Conservation (phyloP, 2,888 invertebrate genomes). For the Oscheius myriophilus region DNA sequence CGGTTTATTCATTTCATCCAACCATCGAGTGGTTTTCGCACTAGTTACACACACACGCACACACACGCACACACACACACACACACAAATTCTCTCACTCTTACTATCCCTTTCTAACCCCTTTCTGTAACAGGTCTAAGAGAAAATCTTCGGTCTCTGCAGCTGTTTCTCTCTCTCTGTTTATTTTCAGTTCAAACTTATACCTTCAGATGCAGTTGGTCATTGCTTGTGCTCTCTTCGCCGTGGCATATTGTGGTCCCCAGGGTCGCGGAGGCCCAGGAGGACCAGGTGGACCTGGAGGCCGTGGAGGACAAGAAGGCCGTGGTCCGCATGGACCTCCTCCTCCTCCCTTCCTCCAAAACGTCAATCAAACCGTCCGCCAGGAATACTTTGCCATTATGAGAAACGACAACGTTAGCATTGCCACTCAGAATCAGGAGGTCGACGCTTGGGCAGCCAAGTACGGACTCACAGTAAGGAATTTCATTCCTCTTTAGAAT, state of each 20-base stretch:
- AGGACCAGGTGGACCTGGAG: background rate
- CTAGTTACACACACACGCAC: no score
- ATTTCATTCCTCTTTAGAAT: background rate
- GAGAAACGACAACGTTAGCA: conserved; percentile 40
- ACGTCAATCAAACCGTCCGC: conserved; percentile 37
- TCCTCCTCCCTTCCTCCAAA: conserved; percentile 45
- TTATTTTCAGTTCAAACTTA: no score
- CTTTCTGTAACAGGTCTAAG: no score
- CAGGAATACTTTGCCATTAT: conserved; percentile 42
- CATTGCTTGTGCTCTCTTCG: conserved; percentile 6
- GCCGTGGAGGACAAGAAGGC: conserved; percentile 33
- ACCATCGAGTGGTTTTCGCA: no score
- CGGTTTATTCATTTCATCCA: no score
- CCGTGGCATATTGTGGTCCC: background rate
- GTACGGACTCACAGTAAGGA: conserved; percentile 41
- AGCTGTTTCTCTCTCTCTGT: no score
- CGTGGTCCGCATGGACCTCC: conserved; percentile 36
- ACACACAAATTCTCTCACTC: no score
- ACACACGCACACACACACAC: no score
- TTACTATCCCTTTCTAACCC: no score
- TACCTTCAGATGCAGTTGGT: no score
- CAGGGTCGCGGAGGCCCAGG: background rate
- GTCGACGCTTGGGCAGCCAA: conserved; percentile 43
- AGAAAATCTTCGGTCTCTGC: no score
- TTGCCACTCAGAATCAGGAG: conserved; percentile 37